A percentile compares a stretch with the other conserved stretches of the same genome.
phyloP scores from a whole-genome alignment of 1,140 invertebrate species.

The Popillia japonica region DNA sequence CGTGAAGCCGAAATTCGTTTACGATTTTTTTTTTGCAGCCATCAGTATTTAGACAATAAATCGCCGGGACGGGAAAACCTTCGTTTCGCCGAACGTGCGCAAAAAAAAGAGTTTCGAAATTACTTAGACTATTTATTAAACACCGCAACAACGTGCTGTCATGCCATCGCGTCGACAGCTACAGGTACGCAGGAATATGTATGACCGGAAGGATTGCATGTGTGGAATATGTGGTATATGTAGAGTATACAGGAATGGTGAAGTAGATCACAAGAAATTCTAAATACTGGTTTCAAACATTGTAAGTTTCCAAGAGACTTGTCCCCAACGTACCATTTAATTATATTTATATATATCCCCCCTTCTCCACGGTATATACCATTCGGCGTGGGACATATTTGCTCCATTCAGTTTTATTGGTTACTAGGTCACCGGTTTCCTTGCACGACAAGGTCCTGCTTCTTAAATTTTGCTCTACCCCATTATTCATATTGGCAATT shows the following conservation, averaged over 20 bases:
- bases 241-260: neutral
- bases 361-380: no score
- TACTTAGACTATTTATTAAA: slow-evolving; percentile 32
- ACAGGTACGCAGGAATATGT: neutral
- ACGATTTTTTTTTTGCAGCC: slow-evolving; percentile 13
- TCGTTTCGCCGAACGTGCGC: slow-evolving; percentile 8
- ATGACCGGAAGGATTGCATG: neutral
- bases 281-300: no score
- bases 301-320: no score
- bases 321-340: no score
- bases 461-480: no score
- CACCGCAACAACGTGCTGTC: neutral
- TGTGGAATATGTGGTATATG: neutral
- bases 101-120: slow-evolving; percentile 23
- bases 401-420: no score
- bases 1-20: slow-evolving; percentile 18
- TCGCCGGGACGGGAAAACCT: neutral
- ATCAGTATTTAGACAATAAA: slow-evolving; percentile 24
- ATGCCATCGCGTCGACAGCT: neutral
- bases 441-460: no score
- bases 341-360: no score
- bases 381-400: no score
- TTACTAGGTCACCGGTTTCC: no score
- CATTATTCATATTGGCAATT: no score
- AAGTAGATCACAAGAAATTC: no score